Evolutionary conservation across 2,888 invertebrate species (phyloP).

Genomic region (Elmis aenea): DNA sequence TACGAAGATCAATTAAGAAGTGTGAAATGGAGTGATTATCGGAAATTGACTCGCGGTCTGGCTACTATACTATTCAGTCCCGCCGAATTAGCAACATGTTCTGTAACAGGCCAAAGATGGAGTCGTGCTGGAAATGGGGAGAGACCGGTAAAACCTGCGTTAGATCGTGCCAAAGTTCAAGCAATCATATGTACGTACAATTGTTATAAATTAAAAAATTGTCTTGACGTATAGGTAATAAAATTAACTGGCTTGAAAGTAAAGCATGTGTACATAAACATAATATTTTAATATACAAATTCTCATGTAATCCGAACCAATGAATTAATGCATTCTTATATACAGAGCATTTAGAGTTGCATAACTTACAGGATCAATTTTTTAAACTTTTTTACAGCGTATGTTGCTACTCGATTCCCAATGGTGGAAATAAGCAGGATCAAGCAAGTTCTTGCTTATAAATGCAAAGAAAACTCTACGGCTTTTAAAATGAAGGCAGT

Average conservation of each 20-base stretch:
- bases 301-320: no score
- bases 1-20: constrained; percentile 65
- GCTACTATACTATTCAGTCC: constrained; percentile 72
- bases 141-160: constrained; percentile 69
- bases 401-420: constrained; percentile 69
- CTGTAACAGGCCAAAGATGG: constrained; percentile 72
- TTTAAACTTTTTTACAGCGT: constrained; percentile 48
- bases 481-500: constrained; percentile 70
- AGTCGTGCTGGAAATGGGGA: constrained; percentile 67
- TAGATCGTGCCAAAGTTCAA: constrained; percentile 67
- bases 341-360: neutral
- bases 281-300: no score
- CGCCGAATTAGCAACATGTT: constrained; percentile 68
- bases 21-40: constrained; percentile 70
- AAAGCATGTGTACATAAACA: no score
- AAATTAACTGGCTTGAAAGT: no score
- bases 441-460: constrained; percentile 71
- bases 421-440: constrained; percentile 70
- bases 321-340: no score
- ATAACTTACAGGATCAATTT: neutral
- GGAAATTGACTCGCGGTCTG: constrained; percentile 66
- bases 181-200: constrained; percentile 61
- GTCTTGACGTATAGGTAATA: no score
- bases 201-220: neutral
- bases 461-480: constrained; percentile 73